Base-by-base conservation (phyloP, 2,888 invertebrate genomes). In the Acleris emargana region DNA sequence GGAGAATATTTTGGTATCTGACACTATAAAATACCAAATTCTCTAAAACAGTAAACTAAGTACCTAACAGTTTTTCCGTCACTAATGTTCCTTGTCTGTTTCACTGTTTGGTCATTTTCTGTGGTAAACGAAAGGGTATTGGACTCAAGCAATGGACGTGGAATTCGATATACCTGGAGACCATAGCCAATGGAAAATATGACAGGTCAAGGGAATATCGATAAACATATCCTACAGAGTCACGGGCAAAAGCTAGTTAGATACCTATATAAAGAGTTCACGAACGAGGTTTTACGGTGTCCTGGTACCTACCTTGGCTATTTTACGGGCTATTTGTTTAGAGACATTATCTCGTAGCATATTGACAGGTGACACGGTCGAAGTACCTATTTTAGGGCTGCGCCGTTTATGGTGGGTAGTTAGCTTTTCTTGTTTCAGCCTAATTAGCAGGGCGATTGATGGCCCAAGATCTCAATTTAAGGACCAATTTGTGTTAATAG, bases 251-350 rank as follows among this genome's bases (percentile, higher is more conserved):
- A 43, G 43, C 43, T n/a, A 43, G 80, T 86, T 85, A 86, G n/a
- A n/a, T n/a, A n/a, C n/a, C n/a, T n/a, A n/a, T n/a, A 84, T 84
- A 86, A 84, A 86, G 73, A 51, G 79, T 86, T 86, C 84, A 84
- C 79, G 80, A 76, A n/a, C n/a, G n/a, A 73, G 62, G 67, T 80
- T 84, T 86, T 84, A 83, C 76, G 80, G 38, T 38, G 76, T 68
- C 72, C 70, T 55, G 70, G 74, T 70, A 70, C 80, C 79, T 84
- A 84, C 83, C 84, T 78, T 67, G 68, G 75, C 73, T 78, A 76
- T 84, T 85, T 84, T 85, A 83, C 80, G 82, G 55, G 60, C 60
- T 38, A 55, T 66, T 66, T 57, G 45, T 51, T 64, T 45, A 49
- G 60, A 57, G 49, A 38, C 57, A 66, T 60, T 60, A 60, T 60